Base-by-base conservation (phyloP, 1,140 invertebrate species). In the Drosophila persimilis region DNA sequence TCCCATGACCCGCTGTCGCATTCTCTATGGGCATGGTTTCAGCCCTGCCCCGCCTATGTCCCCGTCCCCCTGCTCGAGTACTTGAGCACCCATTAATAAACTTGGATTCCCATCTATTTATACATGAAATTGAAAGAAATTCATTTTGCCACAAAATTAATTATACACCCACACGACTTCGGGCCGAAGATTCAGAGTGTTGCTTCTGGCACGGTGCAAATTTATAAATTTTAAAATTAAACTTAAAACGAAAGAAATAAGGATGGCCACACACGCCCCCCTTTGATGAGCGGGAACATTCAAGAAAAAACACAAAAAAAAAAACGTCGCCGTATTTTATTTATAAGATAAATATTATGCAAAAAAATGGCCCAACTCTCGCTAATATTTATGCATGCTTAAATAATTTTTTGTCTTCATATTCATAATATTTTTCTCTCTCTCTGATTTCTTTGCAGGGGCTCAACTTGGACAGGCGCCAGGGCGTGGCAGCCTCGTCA, bases 111-210 rank as follows among this genome's bases (percentile, higher is more conserved):
- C 57, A 66, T 76, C 50, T 54, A 65, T 77, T 64, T 77, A 55
- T 58, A 77, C 50, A 50, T 66, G 31, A 81, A 88, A 78, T 73
- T 75, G 76, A 86, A 62, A 61, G 74, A 78, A 78, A 88, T 86
- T 81, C 72, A 51, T 69, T 86, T 78, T 57, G 83, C 83, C 81
- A 77, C 83, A 86, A 81, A 88, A 86, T 86, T 86, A 86, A 86
- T 86, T 77, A 81, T 81, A 81, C 81, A 54, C 81, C 78, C 83
- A 86, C 77, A 31, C 60, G 65, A 20, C 63, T 46, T 22, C 35
- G 31, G 41, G 31, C 3, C 31, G 31, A 8, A 13, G 20, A 24
- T 5, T 13, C 51, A 50, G 46, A 58, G 55, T 61, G 70, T 64
- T 47, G 63, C 59, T 45, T 26, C 63, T 43, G 47, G 24, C 66